Evolutionary conservation across 2,113 vertebrate genomes (phyloP), one percentile per base, ranked within the genome.

Genomic region (Archocentrus centrarchus): DNA sequence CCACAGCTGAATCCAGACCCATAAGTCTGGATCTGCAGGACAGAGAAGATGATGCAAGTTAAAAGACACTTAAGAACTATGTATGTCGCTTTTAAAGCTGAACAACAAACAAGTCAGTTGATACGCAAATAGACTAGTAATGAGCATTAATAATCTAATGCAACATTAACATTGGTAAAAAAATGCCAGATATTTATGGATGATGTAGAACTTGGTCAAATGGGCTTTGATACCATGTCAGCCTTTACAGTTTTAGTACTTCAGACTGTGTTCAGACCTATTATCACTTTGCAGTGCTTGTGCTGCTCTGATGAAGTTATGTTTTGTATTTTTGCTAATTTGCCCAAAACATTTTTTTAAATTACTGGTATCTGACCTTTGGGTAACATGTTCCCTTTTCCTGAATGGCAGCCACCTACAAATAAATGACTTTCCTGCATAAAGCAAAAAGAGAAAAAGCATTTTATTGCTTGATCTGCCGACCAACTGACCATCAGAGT

Each of bases 21-120:
- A 75, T 89, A 61, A 84, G 87, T 91, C 84, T 85, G 55, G 47
- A 80, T 53, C 13, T 77, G 27, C 37, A 22, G 55, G 68, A 85
- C 44, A 77, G 60, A 79, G 7, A 64, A 79, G 11, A 82, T 4
- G 27, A 80, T 62, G 27, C 27, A 27, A 27, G 27, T 3, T 27
- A 27, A 27, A 27, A 27, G 75, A 62, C 82, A 6, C 39, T 81
- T 91, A 73, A 91, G 76, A 82, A 77, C 14, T 32, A 77, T 58
- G 77, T 62, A 58, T 79, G 86, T 75, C 62, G 14, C 64, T 88
- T 85, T 85, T 77, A 80, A 75, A 53, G 37, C 6, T 2, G 17
- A 11, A 70, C 35, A 78, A 86, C 78, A 79, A 81, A 61, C 32
- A 59, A 35, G 22, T 58, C 7, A 4, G 6, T 35, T 70, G 44